Evolutionary conservation across 2,797 vertebrate genomes (phyloP), one percentile per base, ranked within the genome.

Genomic region (Adrianichthys oophorus): DNA sequence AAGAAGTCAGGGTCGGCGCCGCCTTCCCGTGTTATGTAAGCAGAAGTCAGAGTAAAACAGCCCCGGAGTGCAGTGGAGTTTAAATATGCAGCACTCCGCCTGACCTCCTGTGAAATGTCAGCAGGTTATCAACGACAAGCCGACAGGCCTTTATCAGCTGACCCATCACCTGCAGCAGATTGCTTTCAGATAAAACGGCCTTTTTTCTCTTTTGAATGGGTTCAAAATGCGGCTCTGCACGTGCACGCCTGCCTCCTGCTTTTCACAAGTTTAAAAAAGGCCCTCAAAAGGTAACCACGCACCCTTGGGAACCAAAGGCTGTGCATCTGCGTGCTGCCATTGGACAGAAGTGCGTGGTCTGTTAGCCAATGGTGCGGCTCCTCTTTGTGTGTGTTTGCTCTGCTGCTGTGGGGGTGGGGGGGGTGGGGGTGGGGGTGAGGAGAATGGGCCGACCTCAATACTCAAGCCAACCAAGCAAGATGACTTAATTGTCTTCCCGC

Each of bases 321-420:
- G 61, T 66, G 61, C 59, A 62, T 48, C 55, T n/a, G 16, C 2
- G 4, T 32, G 54, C 60, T 57, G 59, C 78, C 41, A 89, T 90
- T 91, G 89, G 85, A 48, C 64, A 70, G 56, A 71, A 74, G 75
- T 79, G 87, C 75, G 74, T 86, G 79, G 76, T 79, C 70, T 65
- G 69, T 5, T 14, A 78, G 81, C 89, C 87, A 90, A 90, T 91
- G 59, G 60, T 5, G 14, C 51, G 4, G 26, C 68, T 57, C 61
- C 65, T 65, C 64, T 83, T 89, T 89, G 88, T 90, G 47, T 59
- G 56, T 43, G 57, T 42, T 50, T 21, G 16, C 43, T 6, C 5
- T 41, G 13, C 44, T 14, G 26, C 5, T 15, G 55, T 60, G 37
- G 59, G n/a, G n/a, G n/a, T n/a, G 59, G 72, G 23, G 48, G 49